Conservation (phyloP, 2,888 invertebrate species). For the Chouioia cunea region DNA sequence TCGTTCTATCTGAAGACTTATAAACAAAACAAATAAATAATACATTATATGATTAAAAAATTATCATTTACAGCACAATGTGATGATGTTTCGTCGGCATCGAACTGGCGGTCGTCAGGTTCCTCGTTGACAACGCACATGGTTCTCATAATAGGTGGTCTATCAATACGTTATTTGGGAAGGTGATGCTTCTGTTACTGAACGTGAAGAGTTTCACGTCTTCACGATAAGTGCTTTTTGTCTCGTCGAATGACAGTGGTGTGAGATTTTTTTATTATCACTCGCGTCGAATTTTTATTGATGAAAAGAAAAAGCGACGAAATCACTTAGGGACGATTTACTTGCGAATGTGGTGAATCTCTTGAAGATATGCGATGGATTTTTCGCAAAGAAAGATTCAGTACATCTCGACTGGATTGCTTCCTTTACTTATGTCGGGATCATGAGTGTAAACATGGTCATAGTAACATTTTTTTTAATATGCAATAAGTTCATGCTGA, state of each 20-base stretch:
- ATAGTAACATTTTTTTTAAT: no score
- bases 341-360: no score
- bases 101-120: slow-evolving; percentile 58
- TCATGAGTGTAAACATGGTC: not conserved
- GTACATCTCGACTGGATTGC: slow-evolving; percentile 12
- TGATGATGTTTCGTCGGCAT: slow-evolving; percentile 61
- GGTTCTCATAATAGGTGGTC: slow-evolving; percentile 51
- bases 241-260: not conserved
- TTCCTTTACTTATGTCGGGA: not conserved
- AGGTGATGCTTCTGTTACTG: slow-evolving; percentile 60
- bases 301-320: no score
- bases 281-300: no score
- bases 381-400: not conserved
- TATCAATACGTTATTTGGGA: slow-evolving; percentile 56
- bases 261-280: not conserved
- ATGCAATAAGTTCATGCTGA: no score
- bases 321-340: no score
- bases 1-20: no score
- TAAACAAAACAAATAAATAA: no score
- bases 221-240: not conserved
- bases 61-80: slow-evolving; percentile 59
- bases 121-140: slow-evolving; percentile 53
- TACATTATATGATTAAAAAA: not conserved
- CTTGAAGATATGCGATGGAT: slow-evolving; percentile 6
- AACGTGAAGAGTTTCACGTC: slow-evolving; percentile 4